A percentile compares a stretch with the other conserved stretches of the same genome.
Conservation (phyloP, 2,888 invertebrate species). For the Fragum sueziense region DNA sequence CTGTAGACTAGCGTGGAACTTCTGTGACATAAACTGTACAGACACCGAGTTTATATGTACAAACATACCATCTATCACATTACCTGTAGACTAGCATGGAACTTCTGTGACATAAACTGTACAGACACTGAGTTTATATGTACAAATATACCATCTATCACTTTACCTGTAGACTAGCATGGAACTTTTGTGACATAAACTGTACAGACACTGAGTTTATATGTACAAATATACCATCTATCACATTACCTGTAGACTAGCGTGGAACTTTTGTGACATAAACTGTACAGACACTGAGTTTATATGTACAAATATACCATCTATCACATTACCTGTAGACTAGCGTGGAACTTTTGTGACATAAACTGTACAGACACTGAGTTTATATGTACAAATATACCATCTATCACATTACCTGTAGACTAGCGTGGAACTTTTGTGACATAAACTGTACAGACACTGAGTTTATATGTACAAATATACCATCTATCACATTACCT, state of each 20-base stretch:
- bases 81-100: constrained; percentile 97
- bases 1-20: constrained; percentile 97
- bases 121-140: constrained; percentile 97
- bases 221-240: constrained; percentile 97
- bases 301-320: constrained; percentile 97
- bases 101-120: constrained; percentile 96
- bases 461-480: constrained; percentile 96
- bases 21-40: constrained; percentile 96
- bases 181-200: constrained; percentile 97
- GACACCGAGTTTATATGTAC: constrained; percentile 97
- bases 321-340: constrained; percentile 97
- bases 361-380: constrained; percentile 96
- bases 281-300: constrained; percentile 97
- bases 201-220: constrained; percentile 97
- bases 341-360: constrained; percentile 97
- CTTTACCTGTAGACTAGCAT: constrained; percentile 96
- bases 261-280: constrained; percentile 96
- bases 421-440: constrained; percentile 96
- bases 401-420: constrained; percentile 98
- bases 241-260: constrained; percentile 96
- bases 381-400: constrained; percentile 97
- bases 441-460: constrained; percentile 97
- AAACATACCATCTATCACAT: constrained; percentile 97
- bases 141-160: constrained; percentile 98
- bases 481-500: constrained; percentile 98